Evolutionary conservation across 2,113 vertebrate genomes (phyloP).

Genomic region (Hiodon tergisus): DNA sequence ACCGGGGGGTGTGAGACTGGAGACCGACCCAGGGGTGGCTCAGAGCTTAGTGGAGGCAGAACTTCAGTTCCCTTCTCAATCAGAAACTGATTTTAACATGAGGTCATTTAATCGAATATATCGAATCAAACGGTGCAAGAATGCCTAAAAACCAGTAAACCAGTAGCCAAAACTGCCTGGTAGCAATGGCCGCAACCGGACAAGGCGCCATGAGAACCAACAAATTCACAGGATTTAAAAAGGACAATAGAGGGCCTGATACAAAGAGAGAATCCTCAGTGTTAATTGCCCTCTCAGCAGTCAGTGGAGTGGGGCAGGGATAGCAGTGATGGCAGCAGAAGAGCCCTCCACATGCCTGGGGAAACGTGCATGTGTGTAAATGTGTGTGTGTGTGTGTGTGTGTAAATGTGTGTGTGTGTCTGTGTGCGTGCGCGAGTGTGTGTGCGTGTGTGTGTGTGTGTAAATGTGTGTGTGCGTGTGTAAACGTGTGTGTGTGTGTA

Average conservation of each 20-base stretch:
- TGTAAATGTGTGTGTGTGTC: not conserved
- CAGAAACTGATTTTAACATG: too few relatives aligned
- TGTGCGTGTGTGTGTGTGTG: conserved; percentile 2
- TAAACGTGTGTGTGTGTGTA: conserved; percentile 2
- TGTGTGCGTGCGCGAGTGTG: too few relatives aligned
- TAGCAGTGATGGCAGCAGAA: not conserved
- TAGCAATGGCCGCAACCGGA: not conserved
- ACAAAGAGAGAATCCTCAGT: too few relatives aligned
- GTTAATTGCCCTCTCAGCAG: not conserved
- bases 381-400: conserved; percentile 7
- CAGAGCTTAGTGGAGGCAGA: too few relatives aligned
- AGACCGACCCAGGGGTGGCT: too few relatives aligned
- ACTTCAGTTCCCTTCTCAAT: too few relatives aligned
- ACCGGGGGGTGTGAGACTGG: too few relatives aligned
- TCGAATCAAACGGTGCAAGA: too few relatives aligned
- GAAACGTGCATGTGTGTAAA: not conserved
- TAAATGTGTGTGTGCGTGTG: not conserved
- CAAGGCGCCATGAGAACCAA: not conserved
- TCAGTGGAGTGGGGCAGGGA: not conserved
- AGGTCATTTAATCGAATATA: too few relatives aligned
- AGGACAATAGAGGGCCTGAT: not conserved
- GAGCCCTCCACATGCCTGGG: conserved; percentile 6
- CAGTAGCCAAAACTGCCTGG: not conserved
- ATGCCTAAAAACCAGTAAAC: not conserved
- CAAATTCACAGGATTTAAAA: conserved; percentile 1